phyloP scores from a whole-genome alignment of 2,797 vertebrate genomes.

The Columba guinea region DNA sequence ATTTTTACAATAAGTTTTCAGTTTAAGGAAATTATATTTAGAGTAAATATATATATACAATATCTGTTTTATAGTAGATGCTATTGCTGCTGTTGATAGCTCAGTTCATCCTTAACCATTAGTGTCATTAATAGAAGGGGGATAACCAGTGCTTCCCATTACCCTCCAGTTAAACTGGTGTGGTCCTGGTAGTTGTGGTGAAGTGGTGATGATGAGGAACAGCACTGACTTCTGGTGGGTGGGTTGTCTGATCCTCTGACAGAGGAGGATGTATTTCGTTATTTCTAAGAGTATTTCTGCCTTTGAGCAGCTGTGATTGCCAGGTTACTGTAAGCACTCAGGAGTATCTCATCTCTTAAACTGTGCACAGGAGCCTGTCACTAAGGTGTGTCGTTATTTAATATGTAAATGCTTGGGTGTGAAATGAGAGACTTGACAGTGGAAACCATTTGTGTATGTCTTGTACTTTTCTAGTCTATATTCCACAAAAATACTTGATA shows the following conservation, averaged over 20 bases:
- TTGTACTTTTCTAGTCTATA: background rate
- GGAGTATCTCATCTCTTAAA: background rate
- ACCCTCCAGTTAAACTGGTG: background rate
- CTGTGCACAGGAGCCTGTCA: background rate
- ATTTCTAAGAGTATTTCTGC: background rate
- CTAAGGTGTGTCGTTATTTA: background rate
- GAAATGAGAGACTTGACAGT: accelerated
- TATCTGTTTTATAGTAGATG: background rate
- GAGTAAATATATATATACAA: background rate
- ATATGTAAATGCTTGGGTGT: background rate
- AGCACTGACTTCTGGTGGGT: accelerated
- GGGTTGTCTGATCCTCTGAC: background rate
- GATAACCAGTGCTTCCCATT: background rate
- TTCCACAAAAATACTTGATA: background rate
- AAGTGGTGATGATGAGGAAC: background rate
- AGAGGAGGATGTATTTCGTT: background rate
- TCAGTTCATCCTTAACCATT: background rate
- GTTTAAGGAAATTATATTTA: background rate
- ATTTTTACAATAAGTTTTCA: background rate
- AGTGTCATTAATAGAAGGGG: accelerated
- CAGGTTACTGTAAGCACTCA: background rate
- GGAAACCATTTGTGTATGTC: accelerated
- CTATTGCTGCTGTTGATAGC: background rate
- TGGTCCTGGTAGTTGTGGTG: background rate
- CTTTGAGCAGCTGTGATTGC: background rate